Evolutionary conservation across 2,888 invertebrate genomes (phyloP), one percentile per base, ranked within the genome.

Genomic region (Plemyria rubiginata): DNA sequence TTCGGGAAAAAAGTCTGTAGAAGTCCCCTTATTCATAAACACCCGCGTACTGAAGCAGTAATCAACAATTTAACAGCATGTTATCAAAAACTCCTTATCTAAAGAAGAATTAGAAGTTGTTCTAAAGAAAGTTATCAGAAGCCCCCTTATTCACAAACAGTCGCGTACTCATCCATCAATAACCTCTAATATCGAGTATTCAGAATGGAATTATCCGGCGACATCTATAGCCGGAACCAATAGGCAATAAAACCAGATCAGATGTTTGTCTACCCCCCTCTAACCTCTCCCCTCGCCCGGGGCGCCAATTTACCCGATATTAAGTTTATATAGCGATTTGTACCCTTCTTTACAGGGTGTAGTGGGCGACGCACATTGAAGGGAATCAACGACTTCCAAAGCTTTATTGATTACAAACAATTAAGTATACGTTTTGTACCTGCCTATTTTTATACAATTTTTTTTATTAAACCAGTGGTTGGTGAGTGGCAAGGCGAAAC

Each of bases 271-370:
- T 54, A 67, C 68, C 62, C 72, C 71, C 72, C 68, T 67, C 64
- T 65, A 55, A 61, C 73, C 61, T 65, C 72, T 15, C 64, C 67
- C 64, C 71, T 78, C 79, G 74, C 81, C 80, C 81, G 80, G 78
- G 83, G 83, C 81, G 79, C 77, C 87, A 86, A 87, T 88, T 88
- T 87, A 84, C 82, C 81, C 90, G 90, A 88, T 90, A 90, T 90
- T 90, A 89, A 88, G 90, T 90, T 90, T 90, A 90, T 90, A 85
- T 86, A 88, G 87, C 89, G 90, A 90, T 89, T 89, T 89, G 89
- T 88, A 85, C 88, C 88, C 89, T 88, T 85, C 87, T 87, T 88
- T 86, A 87, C 87, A 86, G 83, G 75, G 71, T 68, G 66, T 66
- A 66, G 59, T 68, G 73, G 43, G 60, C 59, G 61, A 13, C 78